Percentiles rank a stretch among this genome's conserved stretches.
Evolutionary conservation across 1,140 invertebrate genomes (phyloP).

Genomic region (Apocrypta bakeri): DNA sequence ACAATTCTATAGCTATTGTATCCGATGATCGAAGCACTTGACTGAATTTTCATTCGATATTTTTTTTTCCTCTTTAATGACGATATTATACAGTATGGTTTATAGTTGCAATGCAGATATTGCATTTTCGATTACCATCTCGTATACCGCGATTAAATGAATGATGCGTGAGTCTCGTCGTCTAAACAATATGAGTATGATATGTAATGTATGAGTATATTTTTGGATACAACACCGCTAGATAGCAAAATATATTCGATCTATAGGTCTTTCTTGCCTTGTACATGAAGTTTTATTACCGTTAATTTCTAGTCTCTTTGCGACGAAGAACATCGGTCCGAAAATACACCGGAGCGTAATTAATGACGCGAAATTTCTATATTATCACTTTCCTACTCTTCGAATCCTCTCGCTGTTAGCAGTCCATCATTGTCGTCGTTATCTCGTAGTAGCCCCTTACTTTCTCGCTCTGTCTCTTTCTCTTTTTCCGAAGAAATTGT

Average conservation of each 20-base stretch:
- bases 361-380: slow-evolving; percentile 30
- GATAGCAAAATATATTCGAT: too few species aligned
- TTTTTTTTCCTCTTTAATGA: too few species aligned
- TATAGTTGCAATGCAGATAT: neutral
- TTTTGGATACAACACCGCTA: too few species aligned
- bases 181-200: too few species aligned
- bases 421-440: neutral
- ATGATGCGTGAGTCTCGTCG: too few species aligned
- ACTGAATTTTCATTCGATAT: neutral
- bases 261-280: too few species aligned
- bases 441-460: neutral
- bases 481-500: neutral
- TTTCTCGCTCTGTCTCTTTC: neutral
- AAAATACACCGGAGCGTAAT: slow-evolving; percentile 11
- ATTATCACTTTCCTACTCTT: neutral
- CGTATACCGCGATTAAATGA: neutral
- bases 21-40: neutral
- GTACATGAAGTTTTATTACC: too few species aligned
- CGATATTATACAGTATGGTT: too few species aligned
- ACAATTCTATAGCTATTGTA: neutral
- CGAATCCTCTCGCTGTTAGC: neutral
- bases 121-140: neutral
- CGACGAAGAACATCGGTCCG: too few species aligned
- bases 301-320: too few species aligned
- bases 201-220: too few species aligned